phyloP scores from a whole-genome alignment of 1,140 invertebrate genomes.

The Platyscapa corneri region DNA sequence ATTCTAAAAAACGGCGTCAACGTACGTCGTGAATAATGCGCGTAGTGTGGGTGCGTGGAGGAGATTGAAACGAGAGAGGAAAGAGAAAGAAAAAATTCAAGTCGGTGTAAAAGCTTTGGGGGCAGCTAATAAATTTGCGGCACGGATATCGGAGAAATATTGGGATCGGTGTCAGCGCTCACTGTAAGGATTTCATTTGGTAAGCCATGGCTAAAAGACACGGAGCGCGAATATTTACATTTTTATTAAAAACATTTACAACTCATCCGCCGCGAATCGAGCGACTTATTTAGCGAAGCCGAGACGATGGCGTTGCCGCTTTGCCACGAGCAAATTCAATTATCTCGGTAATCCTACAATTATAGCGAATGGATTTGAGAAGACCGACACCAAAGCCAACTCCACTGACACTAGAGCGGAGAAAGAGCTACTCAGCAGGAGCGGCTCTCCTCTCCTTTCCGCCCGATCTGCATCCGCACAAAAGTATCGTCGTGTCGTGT shows the following conservation, averaged over 20 bases:
- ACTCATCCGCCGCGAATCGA: constrained; percentile 53
- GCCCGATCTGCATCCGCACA: neutral
- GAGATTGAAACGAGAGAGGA: neutral
- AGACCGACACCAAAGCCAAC: neutral
- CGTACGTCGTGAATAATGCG: neutral
- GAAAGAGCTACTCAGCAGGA: neutral
- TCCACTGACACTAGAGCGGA: neutral
- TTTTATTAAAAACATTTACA: constrained; percentile 67
- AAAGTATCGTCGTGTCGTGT: neutral
- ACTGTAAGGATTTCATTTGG: constrained; percentile 23
- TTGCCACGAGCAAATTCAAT: constrained; percentile 58
- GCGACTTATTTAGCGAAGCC: neutral
- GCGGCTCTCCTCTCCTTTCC: neutral
- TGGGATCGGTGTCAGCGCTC: constrained; percentile 35
- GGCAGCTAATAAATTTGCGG: constrained; percentile 42
- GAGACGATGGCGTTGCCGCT: neutral
- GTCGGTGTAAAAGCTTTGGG: constrained; percentile 44
- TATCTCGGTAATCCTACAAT: constrained; percentile 64
- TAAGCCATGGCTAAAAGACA: constrained; percentile 17
- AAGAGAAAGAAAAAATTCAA: neutral
- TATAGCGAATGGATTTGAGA: constrained; percentile 62
- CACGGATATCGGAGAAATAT: constrained; percentile 55
- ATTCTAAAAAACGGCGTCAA: neutral
- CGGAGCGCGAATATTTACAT: constrained; percentile 59
- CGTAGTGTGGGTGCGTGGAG: neutral